These are phyloP conservation scores for Hypomecis atomaria DNA, from an alignment of 2,888 invertebrate species.

Conservation along the genomic window DNA sequence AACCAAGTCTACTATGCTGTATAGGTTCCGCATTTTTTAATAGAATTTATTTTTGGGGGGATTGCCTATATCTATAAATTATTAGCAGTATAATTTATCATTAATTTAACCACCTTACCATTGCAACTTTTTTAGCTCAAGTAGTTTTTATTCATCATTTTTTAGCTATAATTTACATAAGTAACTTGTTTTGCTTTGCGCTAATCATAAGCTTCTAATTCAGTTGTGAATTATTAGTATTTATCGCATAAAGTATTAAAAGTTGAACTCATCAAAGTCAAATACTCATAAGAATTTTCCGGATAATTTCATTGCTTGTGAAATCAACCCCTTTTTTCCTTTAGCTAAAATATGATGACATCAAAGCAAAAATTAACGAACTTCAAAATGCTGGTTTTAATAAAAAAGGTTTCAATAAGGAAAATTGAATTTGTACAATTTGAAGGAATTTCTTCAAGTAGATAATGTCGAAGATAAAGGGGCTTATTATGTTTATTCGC, in stretches of 20 bases:
- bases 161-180: no score
- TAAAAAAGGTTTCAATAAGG: conserved; percentile 24
- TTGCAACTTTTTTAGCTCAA: no score
- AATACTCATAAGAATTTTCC: not conserved
- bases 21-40: not conserved
- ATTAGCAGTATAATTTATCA: not conserved
- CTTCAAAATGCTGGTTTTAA: conserved; percentile 36
- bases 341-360: conserved; percentile 25
- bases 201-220: no score
- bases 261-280: not conserved
- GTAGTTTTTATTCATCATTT: no score
- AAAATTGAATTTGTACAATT: conserved; percentile 26
- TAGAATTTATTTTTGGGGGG: not conserved
- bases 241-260: not conserved
- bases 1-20: not conserved
- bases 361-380: conserved; percentile 42
- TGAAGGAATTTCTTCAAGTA: conserved; percentile 28
- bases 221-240: no score
- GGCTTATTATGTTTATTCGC: conserved; percentile 25
- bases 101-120: not conserved
- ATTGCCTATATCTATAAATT: not conserved
- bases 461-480: conserved; percentile 9
- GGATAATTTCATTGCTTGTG: not conserved
- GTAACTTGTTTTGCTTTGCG: no score
- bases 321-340: conserved; percentile 6